These are phyloP conservation scores for Dasypus novemcinctus DNA, from an alignment of 2,113 vertebrate species.

Conservation along the genomic window DNA sequence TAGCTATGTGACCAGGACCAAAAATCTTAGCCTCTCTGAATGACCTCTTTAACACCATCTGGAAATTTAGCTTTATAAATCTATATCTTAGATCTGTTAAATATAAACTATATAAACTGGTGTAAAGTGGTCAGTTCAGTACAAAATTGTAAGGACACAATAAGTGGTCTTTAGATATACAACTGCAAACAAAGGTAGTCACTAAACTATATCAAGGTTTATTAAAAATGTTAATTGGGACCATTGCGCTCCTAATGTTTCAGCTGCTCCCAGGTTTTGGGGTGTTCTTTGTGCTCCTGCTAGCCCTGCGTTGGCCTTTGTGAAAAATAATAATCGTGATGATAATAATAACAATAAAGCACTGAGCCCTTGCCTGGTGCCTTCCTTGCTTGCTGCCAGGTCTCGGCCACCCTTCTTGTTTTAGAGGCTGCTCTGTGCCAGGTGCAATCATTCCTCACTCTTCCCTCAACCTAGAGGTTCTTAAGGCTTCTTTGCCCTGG, in stretches of 20 bases:
- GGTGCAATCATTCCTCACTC: not conserved
- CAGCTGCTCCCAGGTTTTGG: not conserved
- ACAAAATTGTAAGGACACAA: not conserved
- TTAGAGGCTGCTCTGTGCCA: not conserved
- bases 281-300: not conserved
- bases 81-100: not conserved
- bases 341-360: not conserved
- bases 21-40: not conserved
- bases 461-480: not conserved
- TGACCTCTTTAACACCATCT: not conserved
- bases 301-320: not conserved
- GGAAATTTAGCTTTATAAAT: constrained; percentile 13
- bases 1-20: not conserved
- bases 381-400: not conserved
- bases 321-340: not conserved
- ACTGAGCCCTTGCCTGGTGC: not conserved
- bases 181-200: not conserved
- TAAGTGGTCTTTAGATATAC: not conserved
- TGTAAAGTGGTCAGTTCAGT: not conserved
- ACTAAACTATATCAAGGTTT: not conserved
- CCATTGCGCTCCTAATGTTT: not conserved
- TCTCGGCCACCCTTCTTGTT: not conserved
- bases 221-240: constrained; percentile 9
- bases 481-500: not conserved
- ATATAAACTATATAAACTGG: not conserved